These are phyloP conservation scores for Papilio protenor DNA, from an alignment of 2,888 invertebrate genomes.

Conservation along the genomic window DNA sequence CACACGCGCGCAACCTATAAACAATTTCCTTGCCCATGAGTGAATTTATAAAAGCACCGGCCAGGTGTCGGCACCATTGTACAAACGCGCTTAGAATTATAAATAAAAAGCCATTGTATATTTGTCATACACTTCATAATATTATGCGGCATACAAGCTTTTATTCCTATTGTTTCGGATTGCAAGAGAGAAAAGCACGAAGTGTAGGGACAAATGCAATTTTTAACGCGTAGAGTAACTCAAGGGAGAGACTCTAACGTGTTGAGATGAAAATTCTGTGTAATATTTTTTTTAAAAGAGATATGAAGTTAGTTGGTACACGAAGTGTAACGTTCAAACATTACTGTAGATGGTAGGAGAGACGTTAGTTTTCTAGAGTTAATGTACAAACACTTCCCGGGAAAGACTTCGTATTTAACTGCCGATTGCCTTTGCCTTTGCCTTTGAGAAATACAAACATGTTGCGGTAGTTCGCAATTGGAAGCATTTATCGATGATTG, in stretches of 20 bases:
- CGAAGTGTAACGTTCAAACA: background rate
- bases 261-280: no score
- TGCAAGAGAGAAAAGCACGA: constrained; percentile 23
- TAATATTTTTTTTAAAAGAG: background rate
- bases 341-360: background rate
- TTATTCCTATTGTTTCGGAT: constrained; percentile 37
- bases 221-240: background rate
- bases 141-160: constrained; percentile 41
- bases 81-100: constrained; percentile 59
- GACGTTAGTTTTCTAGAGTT: background rate
- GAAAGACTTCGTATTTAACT: background rate
- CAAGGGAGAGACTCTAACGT: background rate
- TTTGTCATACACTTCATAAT: constrained; percentile 43
- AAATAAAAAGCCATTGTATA: constrained; percentile 57
- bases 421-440: background rate
- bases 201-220: background rate
- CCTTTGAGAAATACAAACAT: constrained; percentile 9
- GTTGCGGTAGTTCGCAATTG: background rate
- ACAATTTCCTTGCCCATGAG: constrained; percentile 44
- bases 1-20: constrained; percentile 48
- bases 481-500: background rate
- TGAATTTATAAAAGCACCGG: constrained; percentile 53
- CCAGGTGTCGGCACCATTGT: constrained; percentile 55
- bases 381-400: background rate
- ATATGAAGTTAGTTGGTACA: background rate